phyloP scores from a whole-genome alignment of 2,113 vertebrate species.

The Talpa occidentalis region DNA sequence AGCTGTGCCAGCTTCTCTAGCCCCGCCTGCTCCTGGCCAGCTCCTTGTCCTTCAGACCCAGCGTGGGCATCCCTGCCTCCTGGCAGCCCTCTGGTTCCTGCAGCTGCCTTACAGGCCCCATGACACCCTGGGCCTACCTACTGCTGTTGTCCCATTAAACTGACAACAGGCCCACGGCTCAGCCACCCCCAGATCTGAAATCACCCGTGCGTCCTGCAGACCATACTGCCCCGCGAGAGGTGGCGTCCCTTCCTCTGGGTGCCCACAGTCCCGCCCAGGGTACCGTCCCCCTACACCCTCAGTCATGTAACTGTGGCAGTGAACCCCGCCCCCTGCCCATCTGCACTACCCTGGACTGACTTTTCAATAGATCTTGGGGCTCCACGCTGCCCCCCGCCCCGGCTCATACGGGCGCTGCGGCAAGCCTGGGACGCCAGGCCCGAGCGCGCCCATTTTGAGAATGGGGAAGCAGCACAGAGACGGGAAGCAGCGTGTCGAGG shows the following conservation, averaged over 20 bases:
- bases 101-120: neutral
- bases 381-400: neutral
- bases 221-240: neutral
- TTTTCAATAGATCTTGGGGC: neutral
- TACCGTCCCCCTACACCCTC: too few species aligned
- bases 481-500: neutral
- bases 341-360: too few species aligned
- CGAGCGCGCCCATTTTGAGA: neutral
- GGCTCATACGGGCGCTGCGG: neutral
- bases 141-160: neutral
- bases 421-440: neutral
- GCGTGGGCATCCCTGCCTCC: neutral
- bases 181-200: neutral
- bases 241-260: neutral
- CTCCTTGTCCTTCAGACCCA: neutral
- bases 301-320: neutral
- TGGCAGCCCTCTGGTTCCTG: neutral
- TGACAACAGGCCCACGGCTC: neutral
- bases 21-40: neutral
- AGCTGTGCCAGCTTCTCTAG: neutral
- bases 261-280: neutral
- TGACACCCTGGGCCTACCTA: rapidly evolving
- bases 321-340: neutral
- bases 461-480: neutral
- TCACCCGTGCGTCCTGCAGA: neutral